Base-by-base conservation (phyloP, 1,140 invertebrate genomes). In the Drosophila erecta region DNA sequence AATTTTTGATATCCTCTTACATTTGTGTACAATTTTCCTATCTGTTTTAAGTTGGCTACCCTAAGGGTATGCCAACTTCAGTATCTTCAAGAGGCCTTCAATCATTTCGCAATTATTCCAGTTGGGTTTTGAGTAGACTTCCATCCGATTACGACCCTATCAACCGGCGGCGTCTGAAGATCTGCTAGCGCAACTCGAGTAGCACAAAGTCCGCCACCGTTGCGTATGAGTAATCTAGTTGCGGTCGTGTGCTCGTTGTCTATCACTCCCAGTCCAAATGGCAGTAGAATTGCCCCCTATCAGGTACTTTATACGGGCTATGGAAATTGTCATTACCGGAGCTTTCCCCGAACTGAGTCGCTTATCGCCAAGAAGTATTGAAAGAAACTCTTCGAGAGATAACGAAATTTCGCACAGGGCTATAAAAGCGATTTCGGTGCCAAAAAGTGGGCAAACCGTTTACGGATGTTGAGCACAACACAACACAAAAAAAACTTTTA, bases 271-370 rank as follows among this genome's bases (percentile, higher is more conserved):
- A 37, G 43, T 30, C 51, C 38, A 46, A 49, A 44, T 46, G 50
- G 37, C 51, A 27, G 33, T 46, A 43, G 66, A 50, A 46, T 61
- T 71, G 27, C 15, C 11, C 49, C 49, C 56, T 76, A 85, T 85
- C 81, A 57, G 57, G 7, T n/a, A 10, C 17, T n/a, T 2, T 49
- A 40, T 71, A 44, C 56, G 76, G 69, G 79, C 71, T 79, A 72
- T 87, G 70, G 81, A 69, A 87, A 87, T 81, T 76, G 71, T 83
- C 64, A 70, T 43, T 89, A 76, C 59, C 79, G 24, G 67, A 90
- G 77, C 72, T 89, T 70, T 69, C 77, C 69, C 37, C 71, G 75
- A 85, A 66, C 70, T 22, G 27, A 8, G 46, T 15, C 51, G 17
- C 59, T 89, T 89, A 90, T 90, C 80, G 57, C 8, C 41, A 33